Conservation (phyloP, 2,113 vertebrate species). For the Tragelaphus buxtoni region DNA sequence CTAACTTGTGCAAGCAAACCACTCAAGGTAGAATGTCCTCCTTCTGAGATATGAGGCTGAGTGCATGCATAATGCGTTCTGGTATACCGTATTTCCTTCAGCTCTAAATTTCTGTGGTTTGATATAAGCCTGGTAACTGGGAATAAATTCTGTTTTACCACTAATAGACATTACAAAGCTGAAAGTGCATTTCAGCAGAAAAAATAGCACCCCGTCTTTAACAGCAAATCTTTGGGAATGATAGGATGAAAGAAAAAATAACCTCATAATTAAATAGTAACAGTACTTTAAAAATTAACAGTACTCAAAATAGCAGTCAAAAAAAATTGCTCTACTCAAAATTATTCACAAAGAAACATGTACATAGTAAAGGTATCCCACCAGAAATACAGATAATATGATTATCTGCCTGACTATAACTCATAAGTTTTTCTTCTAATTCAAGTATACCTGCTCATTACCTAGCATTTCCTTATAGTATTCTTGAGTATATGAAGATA, state of each 20-base stretch:
- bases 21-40: neutral
- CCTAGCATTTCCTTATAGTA: neutral
- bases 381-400: neutral
- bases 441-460: neutral
- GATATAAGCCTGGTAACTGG: neutral
- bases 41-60: neutral
- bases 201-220: neutral
- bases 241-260: neutral
- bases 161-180: neutral
- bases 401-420: neutral
- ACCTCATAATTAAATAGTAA: neutral
- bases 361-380: neutral
- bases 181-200: neutral
- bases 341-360: constrained; percentile 3
- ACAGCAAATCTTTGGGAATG: neutral
- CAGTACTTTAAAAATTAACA: neutral
- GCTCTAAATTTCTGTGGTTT: neutral
- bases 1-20: neutral
- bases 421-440: neutral
- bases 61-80: neutral
- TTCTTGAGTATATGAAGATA: neutral
- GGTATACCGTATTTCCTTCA: neutral
- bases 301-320: neutral
- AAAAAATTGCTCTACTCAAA: neutral
- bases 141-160: neutral